Evolutionary conservation across 1,140 invertebrate species (phyloP), one percentile per base, ranked within the genome.

Genomic region (Musca vetustissima): DNA sequence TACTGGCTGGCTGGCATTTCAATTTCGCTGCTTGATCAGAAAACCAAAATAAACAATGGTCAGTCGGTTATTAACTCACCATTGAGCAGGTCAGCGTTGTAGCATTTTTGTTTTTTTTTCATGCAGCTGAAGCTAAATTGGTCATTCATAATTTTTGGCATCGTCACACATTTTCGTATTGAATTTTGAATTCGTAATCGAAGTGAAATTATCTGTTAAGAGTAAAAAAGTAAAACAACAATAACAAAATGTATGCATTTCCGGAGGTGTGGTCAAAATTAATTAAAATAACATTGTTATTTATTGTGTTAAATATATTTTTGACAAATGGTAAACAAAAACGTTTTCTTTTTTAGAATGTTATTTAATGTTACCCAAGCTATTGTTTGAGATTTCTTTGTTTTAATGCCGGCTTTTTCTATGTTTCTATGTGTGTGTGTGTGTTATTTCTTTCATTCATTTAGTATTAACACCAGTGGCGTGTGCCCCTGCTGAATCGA

Each of bases 11-110:
- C 28, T n/a, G n/a, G n/a, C n/a, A n/a, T n/a, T n/a, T n/a, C n/a
- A n/a, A n/a, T n/a, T n/a, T n/a, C n/a, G 28, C 3, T 28, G 28
- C 28, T n/a, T 7, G 36, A 61, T 36, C 28, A 61, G 17, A 61
- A 36, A 61, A 36, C 7, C 28, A 61, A 61, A 61, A 61, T 43
- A 61, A 61, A 61, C 15, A 32, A 61, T 61, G 36, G 36, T 61
- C 8, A 61, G 57, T 61, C 36, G 57, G 32, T 61, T 43, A 43
- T 61, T 36, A 61, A 61, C 57, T 36, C 28, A 21, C 57, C 57
- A 61, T 61, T 61, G 57, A 61, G 57, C 57, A 36, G 57, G 57
- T 61, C 57, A 36, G 57, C 28, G 32, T 32, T 21, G 17, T 61
- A n/a, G 25, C 24, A 28, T n/a, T 59, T 25, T 22, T 4, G 22